Base-by-base conservation (phyloP, 2,113 vertebrate genomes). In the Aviceda subcristata region DNA sequence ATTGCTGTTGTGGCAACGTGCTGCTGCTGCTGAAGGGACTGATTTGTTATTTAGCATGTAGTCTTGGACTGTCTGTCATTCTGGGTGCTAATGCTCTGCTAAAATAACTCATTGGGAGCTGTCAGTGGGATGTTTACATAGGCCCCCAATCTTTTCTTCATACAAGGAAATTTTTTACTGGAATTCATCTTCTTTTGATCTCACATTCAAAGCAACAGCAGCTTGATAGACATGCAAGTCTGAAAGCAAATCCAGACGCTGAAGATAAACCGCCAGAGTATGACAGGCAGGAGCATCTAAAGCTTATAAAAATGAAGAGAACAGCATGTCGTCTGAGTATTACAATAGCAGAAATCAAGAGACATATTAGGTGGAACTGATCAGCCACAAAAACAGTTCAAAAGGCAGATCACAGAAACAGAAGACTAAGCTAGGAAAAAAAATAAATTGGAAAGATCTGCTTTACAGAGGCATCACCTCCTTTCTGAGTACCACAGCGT, bases 151-250 rank as follows among this genome's bases (percentile, higher is more conserved):
- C 98, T 98, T 98, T 98, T 98, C 98, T 98, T 98, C 98, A 98
- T 98, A 98, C 97, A 98, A 98, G 98, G 97, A 98, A 98, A 98
- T 97, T 98, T 98, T 98, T 98, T 98, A 98, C 97, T 98, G 98
- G 98, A 98, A 99, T 98, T 98, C 98, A 98, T 98, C 98, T 98
- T 98, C 98, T 98, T 98, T 99, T 99, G 98, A 99, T 99, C 98
- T 98, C 97, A 97, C 98, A 98, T 98, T 99, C 98, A 99, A 98
- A 99, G 98, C 98, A 98, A 98, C 97, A 97, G 98, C 98, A 98
- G 98, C 98, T 98, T 99, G 99, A 99, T 98, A 98, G 98, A 99
- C 98, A 98, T 97, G 97, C 98, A 97, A 98, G 98, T 98, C 98
- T 98, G 98, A 98, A 98, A 99, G 98, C 98, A 98, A 98, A 99